A percentile compares a stretch with the other conserved stretches of the same genome.
Conservation (phyloP, 2,797 vertebrate species). For the Trachops cirrhosus region DNA sequence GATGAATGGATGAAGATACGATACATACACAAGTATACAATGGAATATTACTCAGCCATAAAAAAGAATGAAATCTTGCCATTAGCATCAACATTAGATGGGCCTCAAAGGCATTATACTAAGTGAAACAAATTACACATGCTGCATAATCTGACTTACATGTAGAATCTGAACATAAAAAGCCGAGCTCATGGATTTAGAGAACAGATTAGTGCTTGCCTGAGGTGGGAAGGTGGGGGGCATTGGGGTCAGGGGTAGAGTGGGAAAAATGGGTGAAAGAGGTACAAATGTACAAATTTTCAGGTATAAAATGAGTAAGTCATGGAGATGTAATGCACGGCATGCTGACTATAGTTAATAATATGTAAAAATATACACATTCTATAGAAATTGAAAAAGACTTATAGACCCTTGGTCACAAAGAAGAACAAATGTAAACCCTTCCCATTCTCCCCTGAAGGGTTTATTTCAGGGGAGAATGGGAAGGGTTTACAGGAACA, state of each 20-base stretch:
- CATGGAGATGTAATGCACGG: neutral
- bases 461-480: no score
- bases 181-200: neutral
- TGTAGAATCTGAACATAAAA: neutral
- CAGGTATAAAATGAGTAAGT: neutral
- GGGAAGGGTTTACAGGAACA: no score
- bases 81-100: neutral
- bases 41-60: neutral
- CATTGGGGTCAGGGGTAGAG: neutral
- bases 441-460: no score
- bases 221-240: neutral
- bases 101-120: neutral
- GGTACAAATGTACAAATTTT: neutral
- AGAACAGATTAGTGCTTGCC: neutral
- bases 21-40: neutral
- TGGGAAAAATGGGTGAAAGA: neutral
- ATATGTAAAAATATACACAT: neutral
- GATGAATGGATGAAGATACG: neutral
- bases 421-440: neutral
- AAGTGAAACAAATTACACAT: neutral
- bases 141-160: neutral
- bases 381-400: neutral
- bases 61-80: neutral
- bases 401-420: neutral
- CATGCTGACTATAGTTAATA: neutral